phyloP scores from a whole-genome alignment of 2,113 vertebrate species.

The Onychostoma macrolepis region DNA sequence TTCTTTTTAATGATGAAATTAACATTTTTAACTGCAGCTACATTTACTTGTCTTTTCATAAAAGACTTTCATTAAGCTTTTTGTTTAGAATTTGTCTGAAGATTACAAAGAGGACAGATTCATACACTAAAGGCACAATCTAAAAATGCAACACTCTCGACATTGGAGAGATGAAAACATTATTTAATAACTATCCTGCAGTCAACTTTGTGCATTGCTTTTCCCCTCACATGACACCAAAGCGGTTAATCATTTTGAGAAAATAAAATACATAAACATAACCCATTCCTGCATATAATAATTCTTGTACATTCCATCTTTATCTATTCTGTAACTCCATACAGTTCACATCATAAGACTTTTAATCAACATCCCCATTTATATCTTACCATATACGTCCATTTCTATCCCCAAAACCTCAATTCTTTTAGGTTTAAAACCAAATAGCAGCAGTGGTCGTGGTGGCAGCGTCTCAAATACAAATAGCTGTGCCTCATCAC shows the following conservation, averaged over 20 bases:
- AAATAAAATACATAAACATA: conserved; percentile 50
- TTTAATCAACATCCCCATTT: conserved; percentile 1
- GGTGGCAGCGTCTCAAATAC: conserved; percentile 2
- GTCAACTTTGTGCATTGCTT: conserved; percentile 57
- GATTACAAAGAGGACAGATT: not conserved
- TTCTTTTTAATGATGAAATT: not conserved
- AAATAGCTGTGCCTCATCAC: not conserved
- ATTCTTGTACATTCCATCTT: conserved; percentile 33
- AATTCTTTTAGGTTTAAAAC: not conserved
- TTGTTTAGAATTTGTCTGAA: not conserved
- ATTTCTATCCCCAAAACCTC: not conserved
- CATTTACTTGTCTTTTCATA: not conserved
- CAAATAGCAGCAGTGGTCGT: not conserved
- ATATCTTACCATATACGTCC: conserved; percentile 1
- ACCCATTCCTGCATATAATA: conserved; percentile 37
- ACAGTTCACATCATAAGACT: conserved; percentile 18
- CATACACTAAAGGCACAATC: conserved; percentile 38
- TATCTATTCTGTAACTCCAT: not conserved
- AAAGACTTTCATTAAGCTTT: not conserved
- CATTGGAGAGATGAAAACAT: conserved; percentile 19
- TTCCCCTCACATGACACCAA: conserved; percentile 49
- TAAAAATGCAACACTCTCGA: conserved; percentile 31
- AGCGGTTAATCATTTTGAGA: conserved; percentile 49
- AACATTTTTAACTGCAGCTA: not conserved
- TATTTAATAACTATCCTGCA: conserved; percentile 33